Conservation (phyloP, 2,113 vertebrate species). For the Anolis carolinensis region DNA sequence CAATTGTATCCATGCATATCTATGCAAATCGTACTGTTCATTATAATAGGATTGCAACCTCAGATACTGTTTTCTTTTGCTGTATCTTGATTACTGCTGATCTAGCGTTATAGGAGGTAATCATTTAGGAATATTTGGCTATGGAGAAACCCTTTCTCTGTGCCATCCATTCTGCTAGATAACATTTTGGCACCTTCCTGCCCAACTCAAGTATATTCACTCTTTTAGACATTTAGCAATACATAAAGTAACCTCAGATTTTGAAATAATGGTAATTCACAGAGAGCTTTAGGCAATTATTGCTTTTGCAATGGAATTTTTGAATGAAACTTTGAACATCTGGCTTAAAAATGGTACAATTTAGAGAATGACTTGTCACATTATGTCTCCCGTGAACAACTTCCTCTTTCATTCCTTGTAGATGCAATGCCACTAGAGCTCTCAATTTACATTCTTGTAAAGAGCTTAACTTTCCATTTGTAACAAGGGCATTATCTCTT, state of each 20-base stretch:
- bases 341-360: slow-evolving; percentile 7
- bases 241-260: not conserved
- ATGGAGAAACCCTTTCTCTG: not conserved
- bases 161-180: not conserved
- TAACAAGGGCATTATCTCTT: fast-evolving
- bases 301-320: not conserved
- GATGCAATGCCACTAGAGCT: slow-evolving; percentile 19
- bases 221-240: slow-evolving; percentile 12
- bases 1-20: not conserved
- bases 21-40: not conserved
- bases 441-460: slow-evolving; percentile 9
- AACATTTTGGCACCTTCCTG: not conserved
- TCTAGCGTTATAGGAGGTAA: not conserved
- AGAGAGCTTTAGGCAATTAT: slow-evolving; percentile 12
- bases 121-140: not conserved
- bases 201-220: not conserved
- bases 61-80: not conserved
- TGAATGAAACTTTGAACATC: not conserved
- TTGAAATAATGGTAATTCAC: not conserved
- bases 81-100: not conserved
- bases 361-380: slow-evolving; percentile 8
- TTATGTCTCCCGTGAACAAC: not conserved
- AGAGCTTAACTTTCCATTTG: slow-evolving; percentile 20
- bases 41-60: not conserved
- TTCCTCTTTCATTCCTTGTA: slow-evolving; percentile 7